These are phyloP conservation scores for Napeogenes inachia DNA, from an alignment of 2,888 invertebrate genomes.

Conservation along the genomic window DNA sequence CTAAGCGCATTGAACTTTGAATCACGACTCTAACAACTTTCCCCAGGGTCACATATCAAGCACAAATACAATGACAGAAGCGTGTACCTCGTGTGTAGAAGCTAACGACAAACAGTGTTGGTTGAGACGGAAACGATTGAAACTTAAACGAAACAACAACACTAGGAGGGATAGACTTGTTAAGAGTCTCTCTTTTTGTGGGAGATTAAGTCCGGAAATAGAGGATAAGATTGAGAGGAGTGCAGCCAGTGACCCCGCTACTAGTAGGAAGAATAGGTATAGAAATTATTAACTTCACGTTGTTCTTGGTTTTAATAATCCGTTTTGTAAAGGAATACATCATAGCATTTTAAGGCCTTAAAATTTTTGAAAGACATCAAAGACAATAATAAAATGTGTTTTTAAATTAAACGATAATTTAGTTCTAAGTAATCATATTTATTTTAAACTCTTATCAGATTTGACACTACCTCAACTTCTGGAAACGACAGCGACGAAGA, in stretches of 20 bases:
- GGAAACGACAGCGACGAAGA: constrained; percentile 83
- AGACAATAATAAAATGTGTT: too few relatives aligned
- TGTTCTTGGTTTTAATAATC: too few relatives aligned
- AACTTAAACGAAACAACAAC: constrained; percentile 55
- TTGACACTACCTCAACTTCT: constrained; percentile 79
- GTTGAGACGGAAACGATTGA: constrained; percentile 63
- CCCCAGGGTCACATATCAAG: constrained; percentile 71
- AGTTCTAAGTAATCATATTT: too few relatives aligned
- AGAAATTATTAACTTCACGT: background rate
- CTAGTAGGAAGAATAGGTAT: constrained; percentile 74
- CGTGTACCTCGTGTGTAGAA: constrained; percentile 73
- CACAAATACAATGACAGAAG: constrained; percentile 74
- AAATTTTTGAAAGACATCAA: too few relatives aligned
- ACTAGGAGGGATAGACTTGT: constrained; percentile 73
- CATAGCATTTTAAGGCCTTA: too few relatives aligned
- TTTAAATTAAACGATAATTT: too few relatives aligned
- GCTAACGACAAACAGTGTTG: constrained; percentile 66
- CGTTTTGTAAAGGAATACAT: too few relatives aligned
- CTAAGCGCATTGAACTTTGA: too few relatives aligned
- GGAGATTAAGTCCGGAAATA: constrained; percentile 76
- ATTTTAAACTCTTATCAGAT: constrained; percentile 42
- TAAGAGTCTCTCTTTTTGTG: constrained; percentile 86
- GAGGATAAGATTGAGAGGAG: constrained; percentile 78
- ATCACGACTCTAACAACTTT: background rate
- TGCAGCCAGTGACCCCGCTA: constrained; percentile 81